Evolutionary conservation across 2,113 vertebrate species (phyloP), one percentile per base, ranked within the genome.

Genomic region (Cinclus cinclus): DNA sequence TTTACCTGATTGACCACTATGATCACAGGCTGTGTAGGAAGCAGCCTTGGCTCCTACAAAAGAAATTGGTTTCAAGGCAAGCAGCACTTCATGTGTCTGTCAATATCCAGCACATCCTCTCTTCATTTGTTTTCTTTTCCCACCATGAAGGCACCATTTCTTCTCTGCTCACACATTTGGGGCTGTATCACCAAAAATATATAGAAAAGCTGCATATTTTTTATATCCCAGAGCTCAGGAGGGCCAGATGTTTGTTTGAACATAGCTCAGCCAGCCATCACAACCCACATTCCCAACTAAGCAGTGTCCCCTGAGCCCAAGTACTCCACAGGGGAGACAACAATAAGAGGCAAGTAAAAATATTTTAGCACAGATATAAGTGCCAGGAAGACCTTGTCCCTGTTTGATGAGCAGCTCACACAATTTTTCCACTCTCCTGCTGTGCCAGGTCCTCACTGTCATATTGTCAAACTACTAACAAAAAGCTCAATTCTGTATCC

Each of bases 61-160:
- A 25, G 13, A 80, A 76, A 50, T 0, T 5, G 6, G 2, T 59
- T 93, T 82, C 4, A 2, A 71, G 23, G 18, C 6, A 60, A 71
- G 47, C 0, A 0, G 11, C 13, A 39, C 13, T 41, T 39, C 25
- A 70, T 3, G 4, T 9, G 21, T 35, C 53, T 71, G 22, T 74
- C 59, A 73, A 31, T 41, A 30, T 18, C 31, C 44, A 83, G 25
- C 23, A 44, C 10, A 78, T 20, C 22, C 18, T 56, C 49, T 6
- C 28, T 83, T 94, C 7, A 13, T 47, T 90, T 47, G 4, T 47
- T 86, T 41, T 23, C 31, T 23, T 74, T 53, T 90, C 13, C 50
- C 35, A 58, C 20, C 18, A 14, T 25, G 42, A 84, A 63, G 79
- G 6, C 8, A 60, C 9, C 3, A 1, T 25, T 59, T 87, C 83